These are phyloP conservation scores for Lemur catta DNA, from an alignment of 2,797 vertebrate genomes.

Conservation along the genomic window DNA sequence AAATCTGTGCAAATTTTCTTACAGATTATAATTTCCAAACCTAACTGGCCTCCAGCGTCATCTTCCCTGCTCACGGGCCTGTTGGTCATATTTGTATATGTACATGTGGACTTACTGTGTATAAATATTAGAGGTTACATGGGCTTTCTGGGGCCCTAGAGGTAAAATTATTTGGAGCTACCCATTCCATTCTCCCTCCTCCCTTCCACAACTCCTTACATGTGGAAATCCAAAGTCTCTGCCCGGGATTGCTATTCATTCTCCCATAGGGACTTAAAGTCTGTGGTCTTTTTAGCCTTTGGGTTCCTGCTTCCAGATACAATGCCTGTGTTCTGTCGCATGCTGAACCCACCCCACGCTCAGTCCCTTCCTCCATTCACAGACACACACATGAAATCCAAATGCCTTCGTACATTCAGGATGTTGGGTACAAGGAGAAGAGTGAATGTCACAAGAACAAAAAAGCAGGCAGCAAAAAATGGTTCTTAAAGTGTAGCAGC, in stretches of 20 bases:
- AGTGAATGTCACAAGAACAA: neutral
- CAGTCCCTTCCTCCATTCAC: neutral
- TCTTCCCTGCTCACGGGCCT: neutral
- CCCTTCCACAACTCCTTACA: neutral
- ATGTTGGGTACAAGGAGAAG: neutral
- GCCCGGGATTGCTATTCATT: neutral
- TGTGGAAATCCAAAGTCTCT: neutral
- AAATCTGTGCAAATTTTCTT: neutral
- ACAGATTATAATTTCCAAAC: neutral
- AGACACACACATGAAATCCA: neutral
- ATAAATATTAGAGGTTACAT: neutral
- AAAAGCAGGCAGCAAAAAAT: neutral
- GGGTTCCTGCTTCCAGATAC: neutral
- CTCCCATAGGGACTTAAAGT: neutral
- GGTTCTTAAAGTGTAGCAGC: neutral
- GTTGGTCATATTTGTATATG: neutral
- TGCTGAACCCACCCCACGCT: neutral
- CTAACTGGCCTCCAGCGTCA: neutral
- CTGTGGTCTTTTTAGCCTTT: neutral
- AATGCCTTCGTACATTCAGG: neutral
- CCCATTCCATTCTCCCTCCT: neutral
- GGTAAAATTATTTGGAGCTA: neutral
- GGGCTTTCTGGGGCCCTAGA: neutral
- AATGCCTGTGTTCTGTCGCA: neutral
- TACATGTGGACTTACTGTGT: too few species aligned